Percentiles rank a stretch among this genome's conserved stretches.
phyloP scores from a whole-genome alignment of 2,113 vertebrate species.

The Falco punctatus region DNA sequence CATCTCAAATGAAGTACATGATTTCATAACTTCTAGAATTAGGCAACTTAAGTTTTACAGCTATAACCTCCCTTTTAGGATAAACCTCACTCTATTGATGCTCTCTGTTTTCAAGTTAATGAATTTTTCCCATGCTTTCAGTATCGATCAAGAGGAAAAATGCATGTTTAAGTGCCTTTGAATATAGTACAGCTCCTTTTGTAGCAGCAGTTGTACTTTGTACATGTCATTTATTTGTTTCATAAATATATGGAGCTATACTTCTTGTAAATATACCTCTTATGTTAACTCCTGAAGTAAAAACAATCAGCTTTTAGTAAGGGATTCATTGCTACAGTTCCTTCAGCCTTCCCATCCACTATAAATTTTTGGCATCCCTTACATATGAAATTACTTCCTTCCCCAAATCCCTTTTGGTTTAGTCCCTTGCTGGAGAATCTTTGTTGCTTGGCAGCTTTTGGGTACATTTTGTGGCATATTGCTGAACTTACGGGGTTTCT shows the following conservation, averaged over 20 bases:
- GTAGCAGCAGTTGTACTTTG: not conserved
- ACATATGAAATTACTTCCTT: not conserved
- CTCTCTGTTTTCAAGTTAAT: not conserved
- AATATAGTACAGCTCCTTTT: not conserved
- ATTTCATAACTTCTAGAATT: slow-evolving; percentile 15
- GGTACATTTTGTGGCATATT: not conserved
- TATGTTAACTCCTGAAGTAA: not conserved
- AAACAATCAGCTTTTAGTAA: not conserved
- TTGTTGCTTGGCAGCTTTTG: not conserved
- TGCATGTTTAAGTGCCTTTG: not conserved
- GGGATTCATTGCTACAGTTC: not conserved
- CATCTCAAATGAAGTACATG: not conserved
- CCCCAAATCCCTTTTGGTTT: not conserved
- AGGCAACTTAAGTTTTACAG: not conserved
- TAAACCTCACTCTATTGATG: not conserved
- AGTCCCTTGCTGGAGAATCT: not conserved
- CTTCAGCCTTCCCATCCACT: not conserved
- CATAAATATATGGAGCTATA: not conserved
- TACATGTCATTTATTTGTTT: not conserved
- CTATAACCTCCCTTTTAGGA: not conserved
- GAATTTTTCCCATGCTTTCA: not conserved
- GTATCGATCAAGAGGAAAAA: not conserved
- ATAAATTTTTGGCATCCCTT: not conserved
- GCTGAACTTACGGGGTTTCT: not conserved
- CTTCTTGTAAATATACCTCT: not conserved